Evolutionary conservation across 2,113 vertebrate species (phyloP).

Genomic region (Salminus brasiliensis): DNA sequence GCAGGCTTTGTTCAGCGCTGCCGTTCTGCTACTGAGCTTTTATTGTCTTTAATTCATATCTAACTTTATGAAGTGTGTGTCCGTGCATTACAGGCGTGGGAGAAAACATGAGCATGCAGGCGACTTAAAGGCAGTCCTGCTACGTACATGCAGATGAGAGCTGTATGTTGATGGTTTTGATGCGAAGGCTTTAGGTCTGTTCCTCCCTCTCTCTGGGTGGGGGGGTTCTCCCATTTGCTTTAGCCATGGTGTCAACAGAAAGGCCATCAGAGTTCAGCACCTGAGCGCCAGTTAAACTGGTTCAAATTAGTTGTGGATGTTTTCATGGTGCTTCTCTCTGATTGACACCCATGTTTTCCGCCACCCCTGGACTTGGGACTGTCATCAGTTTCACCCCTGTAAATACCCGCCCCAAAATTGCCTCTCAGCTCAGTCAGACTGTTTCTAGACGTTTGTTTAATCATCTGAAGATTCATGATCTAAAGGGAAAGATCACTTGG

Average conservation of each 20-base stretch:
- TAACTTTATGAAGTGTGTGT: conserved; percentile 46
- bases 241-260: background rate
- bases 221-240: background rate
- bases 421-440: no score
- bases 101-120: conserved; percentile 29
- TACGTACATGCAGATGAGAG: conserved; percentile 54
- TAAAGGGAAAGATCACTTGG: no score
- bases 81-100: conserved; percentile 14
- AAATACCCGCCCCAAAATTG: no score
- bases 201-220: conserved; percentile 19
- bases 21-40: conserved; percentile 15
- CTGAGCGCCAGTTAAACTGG: no score
- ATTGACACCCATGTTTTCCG: background rate
- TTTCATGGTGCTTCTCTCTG: background rate
- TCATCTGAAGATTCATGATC: no score
- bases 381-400: no score
- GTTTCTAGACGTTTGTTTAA: no score
- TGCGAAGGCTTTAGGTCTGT: conserved; percentile 21
- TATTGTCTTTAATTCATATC: conserved; percentile 49
- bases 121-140: conserved; percentile 39
- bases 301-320: no score
- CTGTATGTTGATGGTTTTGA: conserved; percentile 37
- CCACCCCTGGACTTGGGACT: no score
- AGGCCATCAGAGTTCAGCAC: conserved; percentile 2
- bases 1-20: conserved; percentile 42